A percentile compares a stretch with the other conserved stretches of the same genome.
Conservation (phyloP, 2,888 invertebrate species). For the Apotomis betuletana region DNA sequence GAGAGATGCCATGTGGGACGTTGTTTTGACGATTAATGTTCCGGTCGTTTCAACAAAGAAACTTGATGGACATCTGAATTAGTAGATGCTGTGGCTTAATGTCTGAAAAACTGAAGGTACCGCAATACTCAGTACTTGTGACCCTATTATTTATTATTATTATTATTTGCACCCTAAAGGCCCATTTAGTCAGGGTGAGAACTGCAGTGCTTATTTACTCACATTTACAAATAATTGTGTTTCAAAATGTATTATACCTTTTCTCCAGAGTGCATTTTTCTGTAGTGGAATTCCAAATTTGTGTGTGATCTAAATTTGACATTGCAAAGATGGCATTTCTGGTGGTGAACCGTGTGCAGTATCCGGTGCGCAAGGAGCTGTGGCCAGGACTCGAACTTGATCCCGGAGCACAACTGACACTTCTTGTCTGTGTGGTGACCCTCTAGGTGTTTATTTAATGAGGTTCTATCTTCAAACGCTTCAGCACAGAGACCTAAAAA, state of each 20-base stretch:
- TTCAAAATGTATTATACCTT: conserved; percentile 51
- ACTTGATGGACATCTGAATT: too few relatives aligned
- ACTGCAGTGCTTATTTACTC: too few relatives aligned
- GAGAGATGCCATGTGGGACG: too few relatives aligned
- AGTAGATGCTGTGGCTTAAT: too few relatives aligned
- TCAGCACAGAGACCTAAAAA: conserved; percentile 27
- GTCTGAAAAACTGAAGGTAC: too few relatives aligned
- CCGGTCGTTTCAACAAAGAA: too few relatives aligned
- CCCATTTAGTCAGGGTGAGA: too few relatives aligned
- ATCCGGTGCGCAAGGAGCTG: conserved; percentile 62
- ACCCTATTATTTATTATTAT: too few relatives aligned
- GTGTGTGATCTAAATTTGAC: conserved; percentile 46
- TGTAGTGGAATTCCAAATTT: conserved; percentile 62
- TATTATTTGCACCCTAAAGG: too few relatives aligned
- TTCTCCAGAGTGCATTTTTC: conserved; percentile 55
- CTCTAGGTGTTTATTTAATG: conserved; percentile 56
- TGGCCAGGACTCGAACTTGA: conserved; percentile 51
- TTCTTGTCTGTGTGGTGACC: conserved; percentile 51
- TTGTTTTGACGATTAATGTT: too few relatives aligned
- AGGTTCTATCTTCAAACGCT: conserved; percentile 28
- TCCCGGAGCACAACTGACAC: conserved; percentile 57
- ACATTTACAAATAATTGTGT: too few relatives aligned
- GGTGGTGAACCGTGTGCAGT: conserved; percentile 53
- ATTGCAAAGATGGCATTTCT: conserved; percentile 61
- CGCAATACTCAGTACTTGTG: too few relatives aligned